Conservation (phyloP, 2,113 vertebrate species). For the Pygoscelis antarcticus region DNA sequence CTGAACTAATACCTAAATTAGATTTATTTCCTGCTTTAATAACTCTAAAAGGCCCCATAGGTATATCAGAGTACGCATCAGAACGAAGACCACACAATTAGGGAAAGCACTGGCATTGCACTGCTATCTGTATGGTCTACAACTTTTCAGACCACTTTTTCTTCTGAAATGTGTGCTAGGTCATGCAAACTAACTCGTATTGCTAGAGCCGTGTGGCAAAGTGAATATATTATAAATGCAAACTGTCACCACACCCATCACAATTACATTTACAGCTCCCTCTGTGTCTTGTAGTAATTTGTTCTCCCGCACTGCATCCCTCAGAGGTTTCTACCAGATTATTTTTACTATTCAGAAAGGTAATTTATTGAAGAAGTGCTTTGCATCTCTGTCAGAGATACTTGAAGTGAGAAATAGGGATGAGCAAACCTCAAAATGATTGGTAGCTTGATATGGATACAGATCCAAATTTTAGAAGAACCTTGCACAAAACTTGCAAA, state of each 20-base stretch:
- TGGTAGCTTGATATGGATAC: slow-evolving; percentile 13
- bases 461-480: slow-evolving; percentile 5
- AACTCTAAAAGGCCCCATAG: background rate
- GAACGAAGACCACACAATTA: background rate
- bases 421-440: slow-evolving; percentile 18
- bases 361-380: slow-evolving; percentile 57
- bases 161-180: background rate
- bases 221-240: slow-evolving; percentile 49
- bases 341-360: slow-evolving; percentile 60
- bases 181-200: slow-evolving; percentile 10
- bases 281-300: slow-evolving; percentile 62
- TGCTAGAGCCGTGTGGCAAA: background rate
- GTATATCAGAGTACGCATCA: background rate
- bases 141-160: slow-evolving; percentile 11
- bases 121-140: background rate
- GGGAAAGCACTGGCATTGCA: background rate
- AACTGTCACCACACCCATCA: slow-evolving; percentile 50
- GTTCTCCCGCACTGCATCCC: slow-evolving; percentile 3
- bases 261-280: slow-evolving; percentile 61
- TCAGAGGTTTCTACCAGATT: slow-evolving; percentile 51
- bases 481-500: background rate
- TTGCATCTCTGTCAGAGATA: slow-evolving; percentile 41
- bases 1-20: background rate
- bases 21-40: slow-evolving; percentile 18
- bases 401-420: slow-evolving; percentile 7